Evolutionary conservation across 2,113 vertebrate genomes (phyloP).

Genomic region (Oreochromis tanganicae): DNA sequence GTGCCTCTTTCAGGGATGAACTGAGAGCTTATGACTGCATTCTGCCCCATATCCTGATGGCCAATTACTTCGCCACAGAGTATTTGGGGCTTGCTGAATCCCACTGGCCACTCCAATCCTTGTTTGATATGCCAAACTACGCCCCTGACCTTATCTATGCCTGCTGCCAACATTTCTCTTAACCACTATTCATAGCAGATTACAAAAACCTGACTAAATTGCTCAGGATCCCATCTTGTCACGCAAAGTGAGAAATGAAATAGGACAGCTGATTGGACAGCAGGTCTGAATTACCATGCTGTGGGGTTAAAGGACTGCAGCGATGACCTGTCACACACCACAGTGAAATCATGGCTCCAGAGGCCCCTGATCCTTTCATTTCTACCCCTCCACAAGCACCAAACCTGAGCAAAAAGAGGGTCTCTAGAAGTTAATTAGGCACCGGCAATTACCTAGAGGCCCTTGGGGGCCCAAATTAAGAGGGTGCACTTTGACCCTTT

Average conservation of each 20-base stretch:
- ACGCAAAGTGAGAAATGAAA: slow-evolving; percentile 5
- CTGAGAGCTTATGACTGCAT: neutral
- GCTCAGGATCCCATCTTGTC: slow-evolving; percentile 27
- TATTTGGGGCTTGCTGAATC: slow-evolving; percentile 21
- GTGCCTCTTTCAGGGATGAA: neutral
- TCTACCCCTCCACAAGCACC: neutral
- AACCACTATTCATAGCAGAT: slow-evolving; percentile 20
- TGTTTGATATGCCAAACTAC: slow-evolving; percentile 22
- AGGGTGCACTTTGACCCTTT: slow-evolving; percentile 70
- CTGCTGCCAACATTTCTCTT: slow-evolving; percentile 3
- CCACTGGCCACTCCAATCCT: slow-evolving; percentile 19
- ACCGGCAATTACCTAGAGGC: slow-evolving; percentile 73
- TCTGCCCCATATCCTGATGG: neutral
- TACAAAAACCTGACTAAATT: slow-evolving; percentile 24
- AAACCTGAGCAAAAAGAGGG: slow-evolving; percentile 30
- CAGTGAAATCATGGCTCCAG: slow-evolving; percentile 29
- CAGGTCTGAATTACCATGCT: slow-evolving; percentile 37
- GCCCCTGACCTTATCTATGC: slow-evolving; percentile 24
- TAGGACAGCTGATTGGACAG: neutral
- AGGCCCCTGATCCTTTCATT: slow-evolving; percentile 27
- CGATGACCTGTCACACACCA: slow-evolving; percentile 48
- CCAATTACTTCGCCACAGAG: slow-evolving; percentile 40
- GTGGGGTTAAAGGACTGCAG: slow-evolving; percentile 28
- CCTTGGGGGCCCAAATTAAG: slow-evolving; percentile 71
- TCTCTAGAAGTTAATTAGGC: slow-evolving; percentile 69